A percentile compares a stretch with the other conserved stretches of the same genome.
Conservation (phyloP, 2,797 vertebrate genomes). For the Staurois parvus region DNA sequence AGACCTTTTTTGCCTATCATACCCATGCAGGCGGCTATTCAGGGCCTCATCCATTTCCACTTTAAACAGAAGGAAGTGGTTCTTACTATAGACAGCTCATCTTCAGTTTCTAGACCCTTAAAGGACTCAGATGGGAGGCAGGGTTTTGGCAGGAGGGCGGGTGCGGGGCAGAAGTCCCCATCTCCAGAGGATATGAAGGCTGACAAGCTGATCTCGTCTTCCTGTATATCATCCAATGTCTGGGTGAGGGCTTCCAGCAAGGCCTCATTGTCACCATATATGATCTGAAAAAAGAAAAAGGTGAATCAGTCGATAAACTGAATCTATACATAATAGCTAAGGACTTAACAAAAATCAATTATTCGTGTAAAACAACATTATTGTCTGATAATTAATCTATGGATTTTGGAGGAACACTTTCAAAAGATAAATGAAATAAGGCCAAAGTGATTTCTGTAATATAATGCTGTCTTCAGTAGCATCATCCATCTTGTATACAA, state of each 20-base stretch:
- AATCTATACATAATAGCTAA: neutral
- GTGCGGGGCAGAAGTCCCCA: slow-evolving; percentile 76
- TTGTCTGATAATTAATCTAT: neutral
- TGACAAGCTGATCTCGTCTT: slow-evolving; percentile 88
- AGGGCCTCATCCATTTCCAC: slow-evolving; percentile 81
- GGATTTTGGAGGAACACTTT: neutral
- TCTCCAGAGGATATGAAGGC: slow-evolving; percentile 88
- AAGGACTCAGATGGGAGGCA: slow-evolving; percentile 76
- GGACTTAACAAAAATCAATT: neutral
- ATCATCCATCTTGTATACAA: too few relatives aligned
- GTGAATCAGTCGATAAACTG: neutral
- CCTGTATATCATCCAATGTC: slow-evolving; percentile 93
- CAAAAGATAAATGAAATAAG: neutral
- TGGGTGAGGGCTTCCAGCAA: slow-evolving; percentile 94
- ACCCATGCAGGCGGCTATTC: slow-evolving; percentile 79
- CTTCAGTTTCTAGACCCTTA: slow-evolving; percentile 82
- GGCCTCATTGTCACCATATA: slow-evolving; percentile 94
- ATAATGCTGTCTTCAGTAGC: too few relatives aligned
- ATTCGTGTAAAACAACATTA: neutral
- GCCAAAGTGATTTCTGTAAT: neutral
- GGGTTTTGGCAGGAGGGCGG: slow-evolving; percentile 73
- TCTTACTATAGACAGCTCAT: slow-evolving; percentile 95
- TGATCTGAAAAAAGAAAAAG: slow-evolving; percentile 74
- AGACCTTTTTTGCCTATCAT: slow-evolving; percentile 86
- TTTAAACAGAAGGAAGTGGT: slow-evolving; percentile 82